phyloP scores from a whole-genome alignment of 1,140 invertebrate species.

The Atopsyche davidsoni region DNA sequence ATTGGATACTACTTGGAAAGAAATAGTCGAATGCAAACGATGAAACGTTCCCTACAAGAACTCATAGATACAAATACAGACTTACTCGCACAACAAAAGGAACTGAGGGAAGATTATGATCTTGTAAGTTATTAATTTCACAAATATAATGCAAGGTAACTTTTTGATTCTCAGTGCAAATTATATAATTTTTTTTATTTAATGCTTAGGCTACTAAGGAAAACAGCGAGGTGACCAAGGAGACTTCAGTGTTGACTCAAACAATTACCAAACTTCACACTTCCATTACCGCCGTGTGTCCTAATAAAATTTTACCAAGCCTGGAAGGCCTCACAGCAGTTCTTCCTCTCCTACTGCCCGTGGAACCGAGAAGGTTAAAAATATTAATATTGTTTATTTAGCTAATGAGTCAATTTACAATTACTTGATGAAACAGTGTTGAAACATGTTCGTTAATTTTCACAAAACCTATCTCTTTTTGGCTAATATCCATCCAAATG shows the following conservation, averaged over 20 bases:
- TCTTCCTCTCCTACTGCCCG: conserved; percentile 5
- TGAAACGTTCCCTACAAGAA: conserved; percentile 70
- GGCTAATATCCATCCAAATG: no score
- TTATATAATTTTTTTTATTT: conserved; percentile 16
- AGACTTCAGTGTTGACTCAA: conserved; percentile 43
- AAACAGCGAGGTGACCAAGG: conserved; percentile 45
- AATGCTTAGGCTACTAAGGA: conserved; percentile 51
- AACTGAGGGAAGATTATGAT: conserved; percentile 71
- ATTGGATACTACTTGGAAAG: conserved; percentile 90
- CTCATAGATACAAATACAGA: conserved; percentile 69
- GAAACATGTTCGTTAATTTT: no score
- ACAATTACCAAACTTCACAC: conserved; percentile 53
- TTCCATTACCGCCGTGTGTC: conserved; percentile 51
- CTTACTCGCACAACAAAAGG: conserved; percentile 65
- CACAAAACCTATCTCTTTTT: conserved; percentile 23
- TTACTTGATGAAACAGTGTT: no score
- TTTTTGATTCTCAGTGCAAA: no score
- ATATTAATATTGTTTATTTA: neutral
- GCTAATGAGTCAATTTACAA: no score
- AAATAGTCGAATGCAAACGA: conserved; percentile 67
- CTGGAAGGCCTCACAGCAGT: conserved; percentile 42
- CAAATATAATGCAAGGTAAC: no score
- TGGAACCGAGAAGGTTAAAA: conserved; percentile 17
- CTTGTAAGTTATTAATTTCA: conserved; percentile 48
- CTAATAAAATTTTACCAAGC: conserved; percentile 50